Evolutionary conservation across 92 coral and sea anemone species (phyloP), one percentile per base, ranked within the genome.

Genomic region (Epizoanthus rinbou): DNA sequence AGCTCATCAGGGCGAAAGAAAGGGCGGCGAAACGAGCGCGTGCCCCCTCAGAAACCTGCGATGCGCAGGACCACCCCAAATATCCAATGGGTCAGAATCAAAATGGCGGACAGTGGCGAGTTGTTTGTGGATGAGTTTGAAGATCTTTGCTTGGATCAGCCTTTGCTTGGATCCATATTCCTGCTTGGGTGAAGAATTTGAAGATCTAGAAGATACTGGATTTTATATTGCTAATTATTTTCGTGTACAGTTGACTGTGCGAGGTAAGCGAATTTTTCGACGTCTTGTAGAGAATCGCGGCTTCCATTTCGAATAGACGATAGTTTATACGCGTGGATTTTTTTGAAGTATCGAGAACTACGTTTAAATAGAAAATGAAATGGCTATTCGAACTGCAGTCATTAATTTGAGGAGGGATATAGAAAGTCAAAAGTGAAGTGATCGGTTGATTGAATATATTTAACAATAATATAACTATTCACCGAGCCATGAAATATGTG

Each of bases 51-150:
- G 31, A 28, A 28, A 28, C 31, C 1, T 28, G 31, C 31, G 31
- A 28, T 28, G 31, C 31, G 31, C 31, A 28, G 31, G 31, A 28
- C 31, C 31, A 28, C 31, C 31, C 58, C 58, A 53, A 53, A 53
- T 53, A 53, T 53, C 58, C 58, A 53, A 53, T 2, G 3, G 58
- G 58, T 53, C 58, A 53, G 58, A 53, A 53, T 53, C 58, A 53
- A 53, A 53, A 53, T 53, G 58, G 58, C 58, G 58, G 58, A 53
- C 58, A 53, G 58, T 53, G 58, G 58, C 58, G 58, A 53, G 58
- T 53, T 53, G 58, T 53, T 53, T 53, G 58, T 53, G 58, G 58
- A 53, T 53, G 58, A 2, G 58, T 53, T 53, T 53, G 58, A 53
- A 53, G 58, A 53, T 53, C 58, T 53, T 53, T 53, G 58, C 58